phyloP scores from a whole-genome alignment of 2,888 invertebrate genomes.

The Prosopocoilus inquinatus region DNA sequence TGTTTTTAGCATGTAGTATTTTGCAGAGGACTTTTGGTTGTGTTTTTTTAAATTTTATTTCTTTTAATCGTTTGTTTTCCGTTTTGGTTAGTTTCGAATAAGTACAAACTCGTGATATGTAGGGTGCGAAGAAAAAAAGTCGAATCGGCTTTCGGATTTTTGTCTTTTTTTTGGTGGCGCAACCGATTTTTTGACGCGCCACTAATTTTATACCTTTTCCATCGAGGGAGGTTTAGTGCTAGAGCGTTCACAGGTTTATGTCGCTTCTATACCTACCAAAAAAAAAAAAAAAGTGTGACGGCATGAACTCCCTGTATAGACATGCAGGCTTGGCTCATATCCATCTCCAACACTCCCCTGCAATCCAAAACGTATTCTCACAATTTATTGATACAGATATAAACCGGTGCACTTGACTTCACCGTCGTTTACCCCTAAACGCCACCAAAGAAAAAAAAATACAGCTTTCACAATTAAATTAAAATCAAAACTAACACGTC shows the following conservation, averaged over 20 bases:
- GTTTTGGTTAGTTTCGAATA: no score
- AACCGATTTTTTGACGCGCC: conserved; percentile 46
- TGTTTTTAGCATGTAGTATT: neutral
- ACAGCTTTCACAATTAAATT: no score
- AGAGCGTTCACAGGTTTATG: conserved; percentile 22
- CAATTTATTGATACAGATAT: no score
- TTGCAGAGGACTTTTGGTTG: neutral
- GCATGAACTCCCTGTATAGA: no score
- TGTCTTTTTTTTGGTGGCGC: conserved; percentile 7
- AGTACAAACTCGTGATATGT: no score
- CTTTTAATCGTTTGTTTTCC: neutral
- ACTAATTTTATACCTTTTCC: conserved; percentile 59
- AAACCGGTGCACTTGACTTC: no score
- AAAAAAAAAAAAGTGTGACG: no score
- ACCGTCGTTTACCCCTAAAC: no score
- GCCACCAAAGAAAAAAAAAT: no score
- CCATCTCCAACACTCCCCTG: no score
- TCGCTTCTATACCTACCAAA: conserved; percentile 15
- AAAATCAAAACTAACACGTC: no score
- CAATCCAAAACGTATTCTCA: neutral
- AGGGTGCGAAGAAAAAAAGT: neutral
- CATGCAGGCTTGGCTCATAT: no score
- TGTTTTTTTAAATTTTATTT: conserved; percentile 2
- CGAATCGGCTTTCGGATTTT: conserved; percentile 6
- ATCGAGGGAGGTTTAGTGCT: conserved; percentile 48